Percentiles rank a stretch among this genome's conserved stretches.
Evolutionary conservation across 2,888 invertebrate genomes (phyloP).

Genomic region (Formica aserva): DNA sequence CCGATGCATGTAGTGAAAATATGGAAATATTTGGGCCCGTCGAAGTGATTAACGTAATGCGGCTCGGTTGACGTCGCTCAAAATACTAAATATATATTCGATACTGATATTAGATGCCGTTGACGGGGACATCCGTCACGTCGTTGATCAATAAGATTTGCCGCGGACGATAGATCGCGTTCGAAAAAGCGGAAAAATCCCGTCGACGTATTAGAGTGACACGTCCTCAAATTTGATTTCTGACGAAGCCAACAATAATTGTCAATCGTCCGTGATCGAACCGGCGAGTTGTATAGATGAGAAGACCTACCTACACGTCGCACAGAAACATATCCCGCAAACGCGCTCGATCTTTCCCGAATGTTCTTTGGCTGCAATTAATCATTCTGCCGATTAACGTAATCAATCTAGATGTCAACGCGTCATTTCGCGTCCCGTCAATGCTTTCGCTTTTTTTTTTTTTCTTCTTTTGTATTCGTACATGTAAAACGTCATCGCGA

Average conservation of each 20-base stretch:
- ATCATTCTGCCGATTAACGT: constrained; percentile 45
- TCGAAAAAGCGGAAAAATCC: constrained; percentile 39
- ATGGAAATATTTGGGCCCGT: constrained; percentile 37
- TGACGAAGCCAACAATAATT: constrained; percentile 38
- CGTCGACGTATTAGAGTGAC: constrained; percentile 12
- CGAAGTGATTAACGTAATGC: neutral
- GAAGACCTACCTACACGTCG: neutral
- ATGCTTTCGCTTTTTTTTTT: neutral
- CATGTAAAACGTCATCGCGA: neutral
- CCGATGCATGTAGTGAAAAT: constrained; percentile 21
- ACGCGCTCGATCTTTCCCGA: constrained; percentile 8
- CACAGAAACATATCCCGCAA: neutral
- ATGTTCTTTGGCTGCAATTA: constrained; percentile 32
- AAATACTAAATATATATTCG: constrained; percentile 15
- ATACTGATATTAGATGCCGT: constrained; percentile 2
- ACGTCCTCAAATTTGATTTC: constrained; percentile 52
- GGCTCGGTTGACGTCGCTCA: neutral
- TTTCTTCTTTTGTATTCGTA: neutral
- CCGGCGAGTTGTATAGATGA: neutral
- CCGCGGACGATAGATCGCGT: constrained; percentile 18
- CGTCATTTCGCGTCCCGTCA: constrained; percentile 29
- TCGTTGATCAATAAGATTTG: constrained; percentile 45
- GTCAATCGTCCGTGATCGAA: constrained; percentile 41
- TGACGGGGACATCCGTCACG: constrained; percentile 28
- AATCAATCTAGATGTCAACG: constrained; percentile 45